A percentile compares a stretch with the other conserved stretches of the same genome.
Evolutionary conservation across 1,140 invertebrate species (phyloP).

Genomic region (Cataglyphis hispanica): DNA sequence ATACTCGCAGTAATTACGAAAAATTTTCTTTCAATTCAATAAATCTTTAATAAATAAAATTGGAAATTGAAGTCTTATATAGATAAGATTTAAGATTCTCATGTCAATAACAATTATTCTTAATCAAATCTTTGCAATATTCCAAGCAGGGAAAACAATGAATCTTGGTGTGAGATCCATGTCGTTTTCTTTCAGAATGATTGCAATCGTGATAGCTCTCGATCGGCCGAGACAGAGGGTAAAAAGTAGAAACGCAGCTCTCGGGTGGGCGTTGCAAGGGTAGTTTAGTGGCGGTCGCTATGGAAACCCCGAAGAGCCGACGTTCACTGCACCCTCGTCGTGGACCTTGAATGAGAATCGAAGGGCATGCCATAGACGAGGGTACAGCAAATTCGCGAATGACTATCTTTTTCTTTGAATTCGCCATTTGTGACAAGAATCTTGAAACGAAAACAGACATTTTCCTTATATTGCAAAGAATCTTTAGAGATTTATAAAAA

Average conservation of each 20-base stretch:
- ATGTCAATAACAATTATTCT: not conserved
- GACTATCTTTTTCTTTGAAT: constrained; percentile 49
- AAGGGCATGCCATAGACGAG: constrained; percentile 81
- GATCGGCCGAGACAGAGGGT: constrained; percentile 74
- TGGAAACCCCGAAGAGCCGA: constrained; percentile 84
- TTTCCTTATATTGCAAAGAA: not conserved
- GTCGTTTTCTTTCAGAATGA: constrained; percentile 55
- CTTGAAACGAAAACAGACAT: not conserved
- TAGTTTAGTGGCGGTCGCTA: constrained; percentile 86
- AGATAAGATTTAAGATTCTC: not conserved
- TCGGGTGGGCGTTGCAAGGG: constrained; percentile 84
- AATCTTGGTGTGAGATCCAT: constrained; percentile 14
- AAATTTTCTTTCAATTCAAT: constrained; percentile 6
- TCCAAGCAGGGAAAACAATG: not conserved
- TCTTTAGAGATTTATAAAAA: not conserved
- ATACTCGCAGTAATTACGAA: not conserved
- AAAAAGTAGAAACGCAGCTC: constrained; percentile 80
- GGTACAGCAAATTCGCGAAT: constrained; percentile 71
- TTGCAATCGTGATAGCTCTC: constrained; percentile 64
- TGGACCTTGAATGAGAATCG: constrained; percentile 85
- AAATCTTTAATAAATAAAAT: constrained; percentile 11
- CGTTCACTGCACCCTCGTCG: constrained; percentile 84
- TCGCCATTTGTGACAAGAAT: constrained; percentile 2
- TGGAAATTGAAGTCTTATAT: not conserved
- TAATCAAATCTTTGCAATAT: not conserved